Conservation (phyloP, 1,140 invertebrate genomes). For the Phocides pigmalion region DNA sequence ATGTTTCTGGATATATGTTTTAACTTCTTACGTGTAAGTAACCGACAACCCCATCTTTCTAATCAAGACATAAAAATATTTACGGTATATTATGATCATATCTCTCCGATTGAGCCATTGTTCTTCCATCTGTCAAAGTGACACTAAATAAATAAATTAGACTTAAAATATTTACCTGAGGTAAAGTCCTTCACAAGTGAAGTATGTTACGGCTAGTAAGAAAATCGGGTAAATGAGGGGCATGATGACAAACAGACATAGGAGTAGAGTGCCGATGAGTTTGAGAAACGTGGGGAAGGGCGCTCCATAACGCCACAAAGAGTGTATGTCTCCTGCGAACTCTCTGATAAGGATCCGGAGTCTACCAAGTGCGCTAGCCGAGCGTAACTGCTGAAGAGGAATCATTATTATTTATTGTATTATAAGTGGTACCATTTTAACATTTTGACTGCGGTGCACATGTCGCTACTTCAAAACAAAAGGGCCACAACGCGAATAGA, state of each 20-base stretch:
- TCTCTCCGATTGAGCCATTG: no score
- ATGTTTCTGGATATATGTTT: no score
- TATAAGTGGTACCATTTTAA: no score
- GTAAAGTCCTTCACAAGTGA: conserved; percentile 64
- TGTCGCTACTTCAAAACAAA: no score
- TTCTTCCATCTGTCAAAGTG: no score
- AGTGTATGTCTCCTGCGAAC: conserved; percentile 59
- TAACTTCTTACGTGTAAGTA: no score
- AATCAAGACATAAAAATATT: no score
- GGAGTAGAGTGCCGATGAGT: conserved; percentile 64
- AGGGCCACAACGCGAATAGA: no score
- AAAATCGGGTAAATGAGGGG: conserved; percentile 72
- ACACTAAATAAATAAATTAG: no score
- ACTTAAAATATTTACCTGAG: conserved; percentile 59
- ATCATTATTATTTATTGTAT: conserved; percentile 14
- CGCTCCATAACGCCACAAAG: conserved; percentile 72
- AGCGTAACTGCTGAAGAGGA: conserved; percentile 57
- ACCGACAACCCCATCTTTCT: no score
- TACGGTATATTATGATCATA: no score
- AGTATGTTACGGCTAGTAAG: conserved; percentile 59
- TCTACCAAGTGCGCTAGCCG: conserved; percentile 56
- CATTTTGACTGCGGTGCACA: no score
- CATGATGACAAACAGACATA: conserved; percentile 63
- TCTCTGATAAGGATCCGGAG: conserved; percentile 51
- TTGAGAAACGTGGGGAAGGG: conserved; percentile 78